Evolutionary conservation across 2,797 vertebrate genomes (phyloP), one percentile per base, ranked within the genome.

Genomic region (Pangasius sanitwongsei): DNA sequence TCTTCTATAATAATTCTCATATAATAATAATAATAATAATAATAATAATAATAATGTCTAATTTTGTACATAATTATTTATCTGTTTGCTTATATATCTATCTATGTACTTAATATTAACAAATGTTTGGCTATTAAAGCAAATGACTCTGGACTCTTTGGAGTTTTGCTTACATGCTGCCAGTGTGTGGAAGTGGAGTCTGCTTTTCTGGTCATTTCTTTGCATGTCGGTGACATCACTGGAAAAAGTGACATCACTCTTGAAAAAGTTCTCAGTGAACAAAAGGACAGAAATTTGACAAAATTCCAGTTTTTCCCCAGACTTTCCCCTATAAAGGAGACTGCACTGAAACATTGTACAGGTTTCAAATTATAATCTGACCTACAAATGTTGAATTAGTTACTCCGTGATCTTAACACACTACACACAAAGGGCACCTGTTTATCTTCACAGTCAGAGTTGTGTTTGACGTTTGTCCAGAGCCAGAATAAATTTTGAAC

Each of bases 181-280:
- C 3, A 0, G 20, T 37, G 11, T 83, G 37, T 87, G 37, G 23
- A 87, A 41, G 37, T 63, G 28, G 16, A 34, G 16, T 80, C 61
- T 87, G 48, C 16, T 83, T 61, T 70, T 86, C 65, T 50, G 61
- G 63, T 77, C 16, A 63, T 84, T 87, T 85, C 53, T 80, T 86
- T 55, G 44, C 61, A 77, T 85, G 48, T 25, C 44, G 7, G 41
- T 61, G 63, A 57, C 70, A 37, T 50, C 70, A 48, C 69, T 72
- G 88, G 86, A 88, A 87, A 87, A 87, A 84, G 55, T 91, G 77
- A 85, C 70, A 72, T 89, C 81, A 89, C 78, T 75, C 53, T 85
- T 87, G 48, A 86, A 86, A 87, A 87, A 23, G 59, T 63, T 83
- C 37, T 63, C 37, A 44, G 25, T 83, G 53, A 72, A 82, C 63